These are phyloP conservation scores for Platyrinchus mystaceus DNA, from an alignment of 2,797 vertebrate genomes.

Conservation along the genomic window DNA sequence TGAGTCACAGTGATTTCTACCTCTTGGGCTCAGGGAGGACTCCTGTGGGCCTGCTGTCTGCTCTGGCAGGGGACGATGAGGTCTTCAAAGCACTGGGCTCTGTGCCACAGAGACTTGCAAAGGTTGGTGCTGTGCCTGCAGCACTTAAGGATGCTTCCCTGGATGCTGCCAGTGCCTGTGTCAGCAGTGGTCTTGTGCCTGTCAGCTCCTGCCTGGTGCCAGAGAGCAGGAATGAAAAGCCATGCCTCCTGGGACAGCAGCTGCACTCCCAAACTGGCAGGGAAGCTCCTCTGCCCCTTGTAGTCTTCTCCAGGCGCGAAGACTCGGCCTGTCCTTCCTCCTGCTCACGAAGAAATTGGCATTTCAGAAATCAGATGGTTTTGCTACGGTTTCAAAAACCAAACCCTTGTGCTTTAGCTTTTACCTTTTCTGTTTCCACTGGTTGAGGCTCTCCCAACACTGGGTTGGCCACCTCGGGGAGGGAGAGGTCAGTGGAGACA, in stretches of 20 bases:
- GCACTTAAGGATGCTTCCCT: background rate
- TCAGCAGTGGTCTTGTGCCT: background rate
- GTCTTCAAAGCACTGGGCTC: background rate
- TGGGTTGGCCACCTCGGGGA: background rate
- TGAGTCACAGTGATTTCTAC: background rate
- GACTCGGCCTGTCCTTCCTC: background rate
- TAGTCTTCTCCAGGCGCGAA: background rate
- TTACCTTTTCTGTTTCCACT: background rate
- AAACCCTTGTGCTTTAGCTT: background rate
- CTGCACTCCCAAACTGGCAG: background rate
- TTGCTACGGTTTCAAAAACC: background rate
- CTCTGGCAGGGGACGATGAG: background rate
- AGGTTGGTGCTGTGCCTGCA: background rate
- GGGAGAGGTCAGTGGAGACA: rapidly evolving
- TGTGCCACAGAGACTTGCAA: background rate
- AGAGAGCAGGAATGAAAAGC: background rate
- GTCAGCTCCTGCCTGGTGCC: background rate
- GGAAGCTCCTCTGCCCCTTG: background rate
- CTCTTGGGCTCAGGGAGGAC: no score
- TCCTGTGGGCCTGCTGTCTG: background rate
- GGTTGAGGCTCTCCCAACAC: background rate
- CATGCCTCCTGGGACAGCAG: background rate
- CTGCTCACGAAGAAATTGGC: background rate
- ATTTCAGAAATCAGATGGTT: background rate
- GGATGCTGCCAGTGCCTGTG: background rate